Percentiles rank a stretch among this genome's conserved stretches.
Evolutionary conservation across 2,797 vertebrate genomes (phyloP).

Genomic region (Vireo griseus): DNA sequence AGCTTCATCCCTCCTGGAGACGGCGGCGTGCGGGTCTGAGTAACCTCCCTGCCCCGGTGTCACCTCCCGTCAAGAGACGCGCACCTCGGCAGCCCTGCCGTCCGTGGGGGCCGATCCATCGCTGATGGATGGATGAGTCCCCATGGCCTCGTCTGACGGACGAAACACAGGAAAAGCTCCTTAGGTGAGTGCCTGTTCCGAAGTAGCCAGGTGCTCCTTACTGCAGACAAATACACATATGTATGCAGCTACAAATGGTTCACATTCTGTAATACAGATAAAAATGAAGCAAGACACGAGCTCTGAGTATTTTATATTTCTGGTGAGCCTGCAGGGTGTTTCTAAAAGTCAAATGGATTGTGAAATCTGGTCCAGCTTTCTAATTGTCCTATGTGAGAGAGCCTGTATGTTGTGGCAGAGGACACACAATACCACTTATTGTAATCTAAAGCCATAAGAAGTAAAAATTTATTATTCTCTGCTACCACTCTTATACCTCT

Average conservation of each 20-base stretch:
- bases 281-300: not conserved
- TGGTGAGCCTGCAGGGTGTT: not conserved
- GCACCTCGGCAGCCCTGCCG: not conserved
- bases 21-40: rapidly evolving
- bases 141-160: not conserved
- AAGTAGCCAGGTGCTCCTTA: not conserved
- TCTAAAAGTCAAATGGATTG: not conserved
- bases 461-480: too few species aligned
- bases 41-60: not conserved
- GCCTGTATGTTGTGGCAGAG: not conserved
- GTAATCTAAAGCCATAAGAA: too few species aligned
- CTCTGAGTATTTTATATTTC: not conserved
- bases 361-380: not conserved
- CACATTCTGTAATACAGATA: not conserved
- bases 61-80: not conserved
- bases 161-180: not conserved
- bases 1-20: not conserved
- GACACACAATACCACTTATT: too few species aligned
- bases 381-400: not conserved
- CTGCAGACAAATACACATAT: not conserved
- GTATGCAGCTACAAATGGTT: rapidly evolving
- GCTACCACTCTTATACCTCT: too few species aligned
- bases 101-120: not conserved
- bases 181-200: not conserved
- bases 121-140: not conserved